Conservation (phyloP, 2,888 invertebrate species). For the Agrenia bidenticulata region DNA sequence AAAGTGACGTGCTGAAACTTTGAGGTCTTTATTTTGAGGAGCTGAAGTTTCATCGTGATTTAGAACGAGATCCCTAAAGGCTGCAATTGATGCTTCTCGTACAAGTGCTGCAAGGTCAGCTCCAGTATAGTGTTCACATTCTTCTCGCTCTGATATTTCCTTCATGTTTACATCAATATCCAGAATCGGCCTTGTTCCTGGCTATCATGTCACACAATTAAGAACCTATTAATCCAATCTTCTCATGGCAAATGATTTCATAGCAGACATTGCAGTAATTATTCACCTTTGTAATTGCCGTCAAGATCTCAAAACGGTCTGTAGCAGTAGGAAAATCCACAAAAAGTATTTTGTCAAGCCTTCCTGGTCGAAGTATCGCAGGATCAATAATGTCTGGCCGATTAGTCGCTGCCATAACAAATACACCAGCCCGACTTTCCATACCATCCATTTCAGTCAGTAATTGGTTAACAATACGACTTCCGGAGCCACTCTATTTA, state of each 20-base stretch:
- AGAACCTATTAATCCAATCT: no score
- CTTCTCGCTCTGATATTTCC: slow-evolving; percentile 67
- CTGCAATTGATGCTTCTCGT: slow-evolving; percentile 78
- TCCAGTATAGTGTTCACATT: slow-evolving; percentile 81
- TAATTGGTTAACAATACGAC: slow-evolving; percentile 92
- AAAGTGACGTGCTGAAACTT: slow-evolving; percentile 72
- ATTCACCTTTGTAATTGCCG: slow-evolving; percentile 86
- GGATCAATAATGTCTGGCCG: slow-evolving; percentile 95
- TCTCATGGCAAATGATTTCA: slow-evolving; percentile 15
- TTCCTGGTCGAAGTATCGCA: slow-evolving; percentile 85
- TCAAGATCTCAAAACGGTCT: slow-evolving; percentile 84
- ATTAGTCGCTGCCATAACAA: slow-evolving; percentile 93
- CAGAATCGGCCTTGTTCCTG: slow-evolving; percentile 76
- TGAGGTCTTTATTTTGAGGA: slow-evolving; percentile 57
- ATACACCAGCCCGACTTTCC: slow-evolving; percentile 86
- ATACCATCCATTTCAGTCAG: slow-evolving; percentile 99
- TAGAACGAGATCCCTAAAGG: slow-evolving; percentile 73
- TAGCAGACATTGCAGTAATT: background rate
- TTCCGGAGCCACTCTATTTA: slow-evolving; percentile 67
- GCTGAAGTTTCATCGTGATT: slow-evolving; percentile 11
- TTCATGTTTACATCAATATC: slow-evolving; percentile 74
- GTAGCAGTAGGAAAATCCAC: slow-evolving; percentile 79
- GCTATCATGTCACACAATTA: slow-evolving; percentile 64
- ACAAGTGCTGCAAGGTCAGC: slow-evolving; percentile 91
- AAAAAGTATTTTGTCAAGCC: slow-evolving; percentile 85